Base-by-base conservation (phyloP, 2,888 invertebrate genomes). In the Protonemura montana region DNA sequence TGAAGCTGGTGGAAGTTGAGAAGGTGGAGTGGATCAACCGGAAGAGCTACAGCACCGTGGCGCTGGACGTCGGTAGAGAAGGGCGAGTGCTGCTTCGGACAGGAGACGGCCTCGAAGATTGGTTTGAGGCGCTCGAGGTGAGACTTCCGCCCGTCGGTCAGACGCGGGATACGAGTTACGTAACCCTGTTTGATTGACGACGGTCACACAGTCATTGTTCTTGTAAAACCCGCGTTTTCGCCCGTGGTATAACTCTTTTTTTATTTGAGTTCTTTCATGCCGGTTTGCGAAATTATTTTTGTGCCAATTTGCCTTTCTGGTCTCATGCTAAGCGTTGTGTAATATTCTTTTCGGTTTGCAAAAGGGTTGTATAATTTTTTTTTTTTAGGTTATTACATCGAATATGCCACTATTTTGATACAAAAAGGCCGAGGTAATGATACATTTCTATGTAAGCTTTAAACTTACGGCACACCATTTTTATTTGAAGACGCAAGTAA, bases 1-100 rank as follows among this genome's bases (percentile, higher is more conserved):
- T 94, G 88, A 93, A 93, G 90, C 91, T 94, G 88, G 93, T 94
- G 86, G 95, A 95, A 90, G 93, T 95, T 82, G 94, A 94, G 89
- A 93, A 93, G 89, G 93, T 94, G 82, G 94, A 94, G 90, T 94
- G 94, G 94, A 92, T 94, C 87, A 94, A 94, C 90, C 93, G 94
- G 88, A 93, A 94, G 89, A 94, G 93, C 85, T 94, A 94, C 89
- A 94, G 94, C 89, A 92, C 93, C 88, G 93, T 94, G 88, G 92
- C 92, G n/a, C 89, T 93, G 86, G 92, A 93, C 80, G 90, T 94
- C 35, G 90, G 89, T 78, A 89, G 89, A 35, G 91, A 91, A 84
- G 90, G 90, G 85, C 91, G 92, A 88, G 92, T 93, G 85, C 91
- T 92, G 87, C 90, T 93, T 59, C 89, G 93, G 88, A 91, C 92